These are phyloP conservation scores for Argyra leucocephala DNA, from an alignment of 2,888 invertebrate species.

Conservation along the genomic window DNA sequence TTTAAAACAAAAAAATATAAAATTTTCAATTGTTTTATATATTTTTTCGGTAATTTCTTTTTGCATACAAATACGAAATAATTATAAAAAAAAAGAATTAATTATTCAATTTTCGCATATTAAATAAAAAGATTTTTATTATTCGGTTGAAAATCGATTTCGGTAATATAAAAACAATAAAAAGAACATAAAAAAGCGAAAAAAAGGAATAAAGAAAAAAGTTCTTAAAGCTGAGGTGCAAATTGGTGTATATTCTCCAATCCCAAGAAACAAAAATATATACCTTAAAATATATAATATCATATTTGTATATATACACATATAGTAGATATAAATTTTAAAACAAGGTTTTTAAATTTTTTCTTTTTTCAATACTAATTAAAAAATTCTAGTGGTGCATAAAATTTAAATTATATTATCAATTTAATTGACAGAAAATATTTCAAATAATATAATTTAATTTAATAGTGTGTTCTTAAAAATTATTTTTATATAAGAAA, in stretches of 20 bases:
- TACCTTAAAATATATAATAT: background rate
- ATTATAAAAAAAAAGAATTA: background rate
- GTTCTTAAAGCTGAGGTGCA: background rate
- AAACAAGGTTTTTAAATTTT: too few relatives aligned
- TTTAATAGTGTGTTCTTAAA: too few relatives aligned
- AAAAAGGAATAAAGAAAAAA: background rate
- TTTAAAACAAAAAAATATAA: too few relatives aligned
- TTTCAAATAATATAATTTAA: too few relatives aligned
- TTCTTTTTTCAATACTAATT: too few relatives aligned
- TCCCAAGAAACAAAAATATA: background rate
- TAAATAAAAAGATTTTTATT: background rate
- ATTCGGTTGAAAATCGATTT: conserved; percentile 3
- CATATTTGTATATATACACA: too few relatives aligned
- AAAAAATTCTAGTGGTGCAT: too few relatives aligned
- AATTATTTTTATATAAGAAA: too few relatives aligned
- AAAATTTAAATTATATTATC: too few relatives aligned
- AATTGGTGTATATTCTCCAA: background rate
- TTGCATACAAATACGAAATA: too few relatives aligned
- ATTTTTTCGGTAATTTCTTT: background rate
- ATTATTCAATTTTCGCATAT: background rate
- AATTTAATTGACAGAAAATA: too few relatives aligned
- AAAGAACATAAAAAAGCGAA: background rate
- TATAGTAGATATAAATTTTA: too few relatives aligned
- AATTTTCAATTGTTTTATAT: background rate
- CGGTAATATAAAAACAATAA: background rate